Base-by-base conservation (phyloP, 2,888 invertebrate genomes). In the Andrena hattorfiana region DNA sequence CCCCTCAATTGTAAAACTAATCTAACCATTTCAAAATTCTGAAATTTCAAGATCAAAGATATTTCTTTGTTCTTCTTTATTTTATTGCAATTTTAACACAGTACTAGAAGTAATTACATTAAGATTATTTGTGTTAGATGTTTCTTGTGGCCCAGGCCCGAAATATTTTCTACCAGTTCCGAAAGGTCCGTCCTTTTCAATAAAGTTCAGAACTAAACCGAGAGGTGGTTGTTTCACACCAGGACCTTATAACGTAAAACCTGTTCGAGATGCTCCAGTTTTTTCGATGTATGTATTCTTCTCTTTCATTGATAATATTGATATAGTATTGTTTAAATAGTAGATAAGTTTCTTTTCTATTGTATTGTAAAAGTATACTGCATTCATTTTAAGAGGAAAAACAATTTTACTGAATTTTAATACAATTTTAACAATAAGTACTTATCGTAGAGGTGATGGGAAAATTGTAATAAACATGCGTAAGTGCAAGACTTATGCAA, bases 71-170 rank as follows among this genome's bases (percentile, higher is more conserved):
- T 42, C 13, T 10, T 35, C 35, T 42, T 13, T 42, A 42, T 42
- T 42, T 42, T 16, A 42, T 42, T 16, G 13, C 13, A 42, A 42
- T 16, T 42, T 16, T 68, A 2, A 59, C 5, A 26, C 6, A 10
- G 2, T 48, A n/a, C 4, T 23, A 16, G 26, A 28, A 62, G 35
- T 42, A 49, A n/a, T n/a, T 20, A 56, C 20, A n/a, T 26, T 13
- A 56, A 26, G 2, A 54, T 42, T 26, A n/a, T 32, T 51, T 42
- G 30, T 66, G 30, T 5, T 26, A 87, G 87, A 54, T 6, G 54
- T 59, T 26, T 16, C n/a, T 2, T 66, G 71, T 8, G 67, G 81
- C 20, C 91, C 91, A n/a, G 91, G 91, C 6, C 90, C 90, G 1
- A 86, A 89, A 56, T 91, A 91, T 62, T 4, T 62, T 2, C 35